A percentile compares a stretch with the other conserved stretches of the same genome.
Conservation (phyloP, 2,797 vertebrate genomes). For the Chelmon rostratus region DNA sequence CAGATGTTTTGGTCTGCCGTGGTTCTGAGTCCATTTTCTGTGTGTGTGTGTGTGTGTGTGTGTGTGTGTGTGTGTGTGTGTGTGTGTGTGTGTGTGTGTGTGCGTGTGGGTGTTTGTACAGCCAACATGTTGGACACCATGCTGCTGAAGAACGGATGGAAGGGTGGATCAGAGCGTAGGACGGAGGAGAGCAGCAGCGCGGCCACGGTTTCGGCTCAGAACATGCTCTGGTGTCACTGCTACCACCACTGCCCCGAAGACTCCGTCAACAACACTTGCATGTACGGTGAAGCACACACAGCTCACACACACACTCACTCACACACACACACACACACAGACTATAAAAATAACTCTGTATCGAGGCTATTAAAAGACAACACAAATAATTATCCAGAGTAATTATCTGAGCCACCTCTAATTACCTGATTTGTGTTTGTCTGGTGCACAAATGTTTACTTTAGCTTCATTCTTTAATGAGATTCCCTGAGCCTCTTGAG, state of each 20-base stretch:
- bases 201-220: slow-evolving; percentile 82
- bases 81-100: neutral
- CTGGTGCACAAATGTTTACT: slow-evolving; percentile 31
- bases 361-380: slow-evolving; percentile 10
- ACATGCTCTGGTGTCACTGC: slow-evolving; percentile 92
- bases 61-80: slow-evolving; percentile 2
- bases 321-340: neutral
- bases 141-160: slow-evolving; percentile 91
- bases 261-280: slow-evolving; percentile 95
- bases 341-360: neutral
- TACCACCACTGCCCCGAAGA: slow-evolving; percentile 95
- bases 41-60: neutral
- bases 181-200: slow-evolving; percentile 85
- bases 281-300: slow-evolving; percentile 80
- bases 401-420: slow-evolving; percentile 12
- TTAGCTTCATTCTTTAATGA: slow-evolving; percentile 13
- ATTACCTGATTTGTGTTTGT: slow-evolving; percentile 15
- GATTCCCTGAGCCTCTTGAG: slow-evolving; percentile 15
- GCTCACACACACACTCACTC: neutral
- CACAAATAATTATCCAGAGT: slow-evolving; percentile 10
- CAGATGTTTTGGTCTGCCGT: slow-evolving; percentile 34
- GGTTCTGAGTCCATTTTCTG: slow-evolving; percentile 1
- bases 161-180: slow-evolving; percentile 85
- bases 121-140: slow-evolving; percentile 89
- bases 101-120: slow-evolving; percentile 58